Evolutionary conservation across 2,113 vertebrate genomes (phyloP), one percentile per base, ranked within the genome.

Genomic region (Macrotus californicus): DNA sequence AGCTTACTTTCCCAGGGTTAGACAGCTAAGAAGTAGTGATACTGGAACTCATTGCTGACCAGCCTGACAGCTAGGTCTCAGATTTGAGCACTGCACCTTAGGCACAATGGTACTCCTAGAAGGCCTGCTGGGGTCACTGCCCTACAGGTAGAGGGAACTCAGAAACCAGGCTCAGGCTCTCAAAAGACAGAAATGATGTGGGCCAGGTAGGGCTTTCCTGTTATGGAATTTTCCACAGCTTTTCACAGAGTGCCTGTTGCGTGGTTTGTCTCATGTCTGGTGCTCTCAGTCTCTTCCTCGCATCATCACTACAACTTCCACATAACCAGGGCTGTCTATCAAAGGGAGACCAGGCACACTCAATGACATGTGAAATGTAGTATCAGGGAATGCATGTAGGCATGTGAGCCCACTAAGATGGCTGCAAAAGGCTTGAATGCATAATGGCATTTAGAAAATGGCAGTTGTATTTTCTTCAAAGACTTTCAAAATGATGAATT

Each of bases 361-460:
- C 8, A 11, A 6, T n/a, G 31, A 83, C 52, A 80, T 54, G 56
- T 88, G 54, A 91, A 39, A 76, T 59, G 64, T n/a, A 48, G 41
- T 70, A 91, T 91, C 73, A 12, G 14, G 36, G 54, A 48, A 94
- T 8, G 1, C 4, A 12, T 67, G 56, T 83, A 22, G 67, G 46
- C 59, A 56, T 80, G 56, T 15, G 46, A 64, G 46, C 18, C 84
- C 93, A 24, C 46, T 2, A 1, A 39, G 46, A 34, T 70, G 75
- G 29, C 70, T 93, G 76, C 39, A 66, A 77, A 86, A 94, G 34
- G 3, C 83, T 87, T 97, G 94, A 94, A 93, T 96, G 75, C 52
- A 93, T 92, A 77, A 94, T 95, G 75, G 24, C 77, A 95, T 94
- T 97, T 96, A 90, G 43, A 90, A 88, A 85, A 94, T 88, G 85